Evolutionary conservation across 2,113 vertebrate genomes (phyloP), one percentile per base, ranked within the genome.

Genomic region (Capreolus pygargus): DNA sequence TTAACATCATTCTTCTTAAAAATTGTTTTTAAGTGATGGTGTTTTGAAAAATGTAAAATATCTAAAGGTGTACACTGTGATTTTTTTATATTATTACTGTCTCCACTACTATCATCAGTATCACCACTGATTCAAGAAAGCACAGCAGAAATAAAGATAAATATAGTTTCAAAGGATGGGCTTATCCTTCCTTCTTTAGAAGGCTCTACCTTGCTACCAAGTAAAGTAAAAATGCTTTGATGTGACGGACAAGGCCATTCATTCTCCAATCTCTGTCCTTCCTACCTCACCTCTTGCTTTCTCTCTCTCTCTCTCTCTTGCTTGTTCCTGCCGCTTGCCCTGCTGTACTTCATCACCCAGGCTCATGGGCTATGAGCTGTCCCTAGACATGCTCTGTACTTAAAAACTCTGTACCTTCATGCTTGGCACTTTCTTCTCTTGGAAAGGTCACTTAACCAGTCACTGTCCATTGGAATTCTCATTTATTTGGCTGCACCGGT

Each of bases 1-100:
- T 90, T 83, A 47, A 78, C 67, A 92, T 12, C 45, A 16, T 57
- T 9, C 10, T 58, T 82, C 13, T 54, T 82, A 36, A 58, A 89
- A 96, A 21, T 7, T 83, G 58, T 81, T 58, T 39, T 7, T 55
- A 84, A 79, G 61, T 23, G 17, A 83, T 13, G 4, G 12, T 84
- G 33, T 23, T 94, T 70, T 86, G 54, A 83, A 91, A 78, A 91
- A 19, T 79, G 11, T 36, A 57, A 76, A 92, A 33, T 52, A 88
- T 11, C 30, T 84, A 23, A 27, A 52, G 52, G 25, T 91, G 36
- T 23, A 33, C 8, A 39, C 10, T 58, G 14, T 58, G 39, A 19
- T 21, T 25, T 60, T 61, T 86, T 86, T 3, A 23, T 30, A 39
- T 86, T 86, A 25, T 39, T 43, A 8, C 27, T 39, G 9, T 95